Evolutionary conservation across 2,113 vertebrate genomes (phyloP).

Genomic region (Misgurnus anguillicaudatus): DNA sequence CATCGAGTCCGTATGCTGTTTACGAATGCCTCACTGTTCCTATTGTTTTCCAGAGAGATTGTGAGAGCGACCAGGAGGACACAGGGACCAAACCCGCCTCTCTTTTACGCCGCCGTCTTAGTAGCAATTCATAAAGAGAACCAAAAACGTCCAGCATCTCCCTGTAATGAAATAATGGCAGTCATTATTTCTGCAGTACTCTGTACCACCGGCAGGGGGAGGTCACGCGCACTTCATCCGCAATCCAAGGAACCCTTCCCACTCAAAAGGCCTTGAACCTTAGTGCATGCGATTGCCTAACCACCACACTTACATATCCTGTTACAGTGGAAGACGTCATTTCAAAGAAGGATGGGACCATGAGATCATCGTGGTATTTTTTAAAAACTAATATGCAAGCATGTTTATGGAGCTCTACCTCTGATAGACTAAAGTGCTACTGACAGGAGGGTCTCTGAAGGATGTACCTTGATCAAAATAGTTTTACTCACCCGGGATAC

Average conservation of each 20-base stretch:
- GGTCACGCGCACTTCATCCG: neutral
- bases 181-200: slow-evolving; percentile 11
- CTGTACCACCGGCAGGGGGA: neutral
- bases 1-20: too few species aligned
- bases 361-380: slow-evolving; percentile 1
- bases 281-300: slow-evolving; percentile 9
- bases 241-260: neutral
- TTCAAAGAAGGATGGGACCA: slow-evolving; percentile 3
- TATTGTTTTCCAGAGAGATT: slow-evolving; percentile 67
- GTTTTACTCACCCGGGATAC: neutral
- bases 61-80: slow-evolving; percentile 77
- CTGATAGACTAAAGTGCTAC: slow-evolving; percentile 19
- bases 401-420: slow-evolving; percentile 37
- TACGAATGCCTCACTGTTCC: neutral
- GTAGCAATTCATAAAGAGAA: slow-evolving; percentile 72
- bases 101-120: slow-evolving; percentile 69
- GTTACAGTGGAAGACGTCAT: slow-evolving; percentile 3
- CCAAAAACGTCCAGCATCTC: neutral
- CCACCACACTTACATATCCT: neutral
- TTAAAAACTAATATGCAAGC: slow-evolving; percentile 43
- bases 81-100: slow-evolving; percentile 61
- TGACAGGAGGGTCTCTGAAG: neutral
- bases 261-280: slow-evolving; percentile 10
- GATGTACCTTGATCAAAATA: neutral
- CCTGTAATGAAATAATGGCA: neutral